Base-by-base conservation (phyloP, 2,888 invertebrate species). In the Drosophila mayaguana region DNA sequence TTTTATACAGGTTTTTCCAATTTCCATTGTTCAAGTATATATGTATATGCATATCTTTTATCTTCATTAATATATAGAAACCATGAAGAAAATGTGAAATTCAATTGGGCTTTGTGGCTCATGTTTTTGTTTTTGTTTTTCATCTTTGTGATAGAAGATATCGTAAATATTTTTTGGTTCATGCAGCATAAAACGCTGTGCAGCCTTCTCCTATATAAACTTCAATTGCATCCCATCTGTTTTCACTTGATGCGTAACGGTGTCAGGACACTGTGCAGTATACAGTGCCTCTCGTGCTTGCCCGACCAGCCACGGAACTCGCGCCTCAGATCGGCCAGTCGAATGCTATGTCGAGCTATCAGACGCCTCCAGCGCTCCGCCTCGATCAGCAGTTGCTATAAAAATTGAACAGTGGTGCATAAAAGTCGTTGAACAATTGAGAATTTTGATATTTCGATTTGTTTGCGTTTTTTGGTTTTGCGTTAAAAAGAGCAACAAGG, bases 301-400 rank as follows among this genome's bases (percentile, higher is more conserved):
- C 92, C 93, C 80, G 88, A 91, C 93, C 92, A 93, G 74, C 92
- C 92, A 72, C 90, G 90, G 81, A 92, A 92, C 74, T 92, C 92
- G 43, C 91, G 90, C 51, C 80, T 51, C 69, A 78, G 69, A 77
- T 78, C 74, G 55, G 90, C 87, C 63, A 93, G 66, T 53, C 90
- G 90, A 61, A 88, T 87, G 79, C 89, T 91, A 81, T 91, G 91
- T 56, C 91, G 84, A 69, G 90, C 89, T 70, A 93, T 88, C 63
- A 92, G 88, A 55, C 88, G 89, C 66, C 92, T 91, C 92, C 93
- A 93, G 72, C 90, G 91, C 79, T 91, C 92, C 75, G 90, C 84
- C 75, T 92, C 91, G 80, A 83, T 88, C 83, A 89, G 84, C 82
- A 91, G 83, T 85, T 84, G 85, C 91, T 92, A 90, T 78, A 88